phyloP scores from a whole-genome alignment of 53 echinoderm and acorn worm species.

The Zoroaster sp. region DNA sequence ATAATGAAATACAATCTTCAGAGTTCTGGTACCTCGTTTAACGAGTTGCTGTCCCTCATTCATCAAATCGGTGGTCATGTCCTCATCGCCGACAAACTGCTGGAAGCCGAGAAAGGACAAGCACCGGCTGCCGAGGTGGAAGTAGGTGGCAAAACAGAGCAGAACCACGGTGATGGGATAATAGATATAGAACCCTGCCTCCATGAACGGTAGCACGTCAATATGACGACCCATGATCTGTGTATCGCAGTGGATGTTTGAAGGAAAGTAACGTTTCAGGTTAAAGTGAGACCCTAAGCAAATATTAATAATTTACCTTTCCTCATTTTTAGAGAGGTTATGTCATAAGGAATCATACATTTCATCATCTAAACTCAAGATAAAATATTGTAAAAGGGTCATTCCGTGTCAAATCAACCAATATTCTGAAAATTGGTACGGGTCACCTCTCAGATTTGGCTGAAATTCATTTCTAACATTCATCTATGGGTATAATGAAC shows the following conservation, averaged over 20 bases:
- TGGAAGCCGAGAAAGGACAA: slow-evolving; percentile 92
- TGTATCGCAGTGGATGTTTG: background rate
- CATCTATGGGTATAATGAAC: too few relatives aligned
- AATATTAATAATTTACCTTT: too few relatives aligned
- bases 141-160: slow-evolving; percentile 92
- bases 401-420: too few relatives aligned
- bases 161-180: slow-evolving; percentile 92
- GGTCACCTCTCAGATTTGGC: too few relatives aligned
- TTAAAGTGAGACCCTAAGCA: too few relatives aligned
- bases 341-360: too few relatives aligned
- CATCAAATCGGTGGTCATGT: slow-evolving; percentile 90
- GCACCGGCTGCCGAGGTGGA: slow-evolving; percentile 93
- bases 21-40: slow-evolving; percentile 77
- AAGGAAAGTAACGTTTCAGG: too few relatives aligned
- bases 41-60: slow-evolving; percentile 89
- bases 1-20: background rate
- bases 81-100: slow-evolving; percentile 97
- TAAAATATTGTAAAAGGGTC: too few relatives aligned
- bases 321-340: too few relatives aligned
- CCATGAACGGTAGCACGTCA: slow-evolving; percentile 93
- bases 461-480: too few relatives aligned
- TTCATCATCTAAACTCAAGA: too few relatives aligned
- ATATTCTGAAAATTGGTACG: too few relatives aligned
- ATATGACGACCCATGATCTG: slow-evolving; percentile 96
- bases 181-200: slow-evolving; percentile 94